Conservation (phyloP, 2,888 invertebrate genomes). For the Miltochrista miniata region DNA sequence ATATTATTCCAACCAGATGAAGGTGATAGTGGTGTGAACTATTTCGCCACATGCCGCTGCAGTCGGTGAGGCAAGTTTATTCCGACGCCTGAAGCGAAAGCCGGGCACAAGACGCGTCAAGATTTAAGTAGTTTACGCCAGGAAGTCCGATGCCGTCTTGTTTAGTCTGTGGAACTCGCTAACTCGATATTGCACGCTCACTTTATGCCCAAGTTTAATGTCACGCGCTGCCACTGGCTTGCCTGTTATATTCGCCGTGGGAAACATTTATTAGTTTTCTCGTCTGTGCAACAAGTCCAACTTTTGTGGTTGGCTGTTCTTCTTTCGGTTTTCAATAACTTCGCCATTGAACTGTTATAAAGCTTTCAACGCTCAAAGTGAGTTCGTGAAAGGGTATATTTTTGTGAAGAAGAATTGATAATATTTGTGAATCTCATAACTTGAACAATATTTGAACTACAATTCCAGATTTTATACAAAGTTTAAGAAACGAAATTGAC, state of each 20-base stretch:
- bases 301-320: constrained; percentile 53
- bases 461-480: too few species aligned
- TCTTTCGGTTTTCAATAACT: constrained; percentile 55
- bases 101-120: constrained; percentile 58
- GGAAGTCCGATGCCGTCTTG: constrained; percentile 65
- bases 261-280: constrained; percentile 72
- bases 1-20: constrained; percentile 26
- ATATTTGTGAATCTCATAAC: too few species aligned
- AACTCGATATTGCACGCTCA: constrained; percentile 79
- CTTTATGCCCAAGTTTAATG: constrained; percentile 73
- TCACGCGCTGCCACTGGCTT: constrained; percentile 49
- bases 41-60: constrained; percentile 21
- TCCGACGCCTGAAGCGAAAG: constrained; percentile 44
- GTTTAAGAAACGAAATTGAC: too few species aligned
- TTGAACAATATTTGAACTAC: too few species aligned
- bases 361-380: constrained; percentile 29
- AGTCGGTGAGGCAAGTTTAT: constrained; percentile 42
- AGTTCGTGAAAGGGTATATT: constrained; percentile 14
- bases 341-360: constrained; percentile 33
- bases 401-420: constrained; percentile 2
- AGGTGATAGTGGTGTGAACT: constrained; percentile 37
- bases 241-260: constrained; percentile 52
- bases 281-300: constrained; percentile 67
- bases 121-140: constrained; percentile 79
- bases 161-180: constrained; percentile 69